Evolutionary conservation across 2,888 invertebrate species (phyloP).

Genomic region (Calliopum simillimum): DNA sequence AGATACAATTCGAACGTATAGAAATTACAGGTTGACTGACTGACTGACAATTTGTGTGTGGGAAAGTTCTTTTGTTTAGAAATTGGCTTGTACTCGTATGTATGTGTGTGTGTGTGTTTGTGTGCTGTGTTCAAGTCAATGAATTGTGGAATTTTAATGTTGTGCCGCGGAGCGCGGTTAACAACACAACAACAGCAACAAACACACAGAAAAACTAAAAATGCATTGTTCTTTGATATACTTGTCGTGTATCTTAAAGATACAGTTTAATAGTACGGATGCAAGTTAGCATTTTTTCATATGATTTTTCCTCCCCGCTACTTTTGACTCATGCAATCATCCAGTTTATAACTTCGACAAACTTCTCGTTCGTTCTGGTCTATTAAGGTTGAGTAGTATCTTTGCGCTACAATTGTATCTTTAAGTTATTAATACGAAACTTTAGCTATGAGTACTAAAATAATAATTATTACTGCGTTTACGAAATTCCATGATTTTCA

Average conservation of each 20-base stretch:
- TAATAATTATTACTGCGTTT: conserved; percentile 21
- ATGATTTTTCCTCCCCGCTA: neutral
- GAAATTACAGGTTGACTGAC: neutral
- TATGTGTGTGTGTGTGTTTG: conserved; percentile 16
- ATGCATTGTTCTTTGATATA: conserved; percentile 20
- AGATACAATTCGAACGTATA: neutral
- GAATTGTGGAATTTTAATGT: conserved; percentile 27
- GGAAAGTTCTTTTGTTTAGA: conserved; percentile 20
- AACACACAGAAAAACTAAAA: neutral
- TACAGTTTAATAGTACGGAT: conserved; percentile 20
- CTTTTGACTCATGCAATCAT: conserved; percentile 48
- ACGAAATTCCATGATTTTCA: conserved; percentile 11
- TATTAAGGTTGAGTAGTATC: conserved; percentile 26
- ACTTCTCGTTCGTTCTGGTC: conserved; percentile 32
- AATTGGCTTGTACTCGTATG: neutral
- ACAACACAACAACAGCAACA: conserved; percentile 4
- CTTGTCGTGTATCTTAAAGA: conserved; percentile 13
- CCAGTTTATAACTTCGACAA: conserved; percentile 11
- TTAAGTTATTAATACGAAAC: conserved; percentile 13
- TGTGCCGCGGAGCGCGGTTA: conserved; percentile 6
- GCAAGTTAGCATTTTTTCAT: neutral
- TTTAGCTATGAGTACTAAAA: neutral
- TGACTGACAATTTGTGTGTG: conserved; percentile 13
- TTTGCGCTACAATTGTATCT: conserved; percentile 6
- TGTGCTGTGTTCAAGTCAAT: neutral